phyloP scores from a whole-genome alignment of 92 coral and sea anemone species.

The Blastomussa wellsi region DNA sequence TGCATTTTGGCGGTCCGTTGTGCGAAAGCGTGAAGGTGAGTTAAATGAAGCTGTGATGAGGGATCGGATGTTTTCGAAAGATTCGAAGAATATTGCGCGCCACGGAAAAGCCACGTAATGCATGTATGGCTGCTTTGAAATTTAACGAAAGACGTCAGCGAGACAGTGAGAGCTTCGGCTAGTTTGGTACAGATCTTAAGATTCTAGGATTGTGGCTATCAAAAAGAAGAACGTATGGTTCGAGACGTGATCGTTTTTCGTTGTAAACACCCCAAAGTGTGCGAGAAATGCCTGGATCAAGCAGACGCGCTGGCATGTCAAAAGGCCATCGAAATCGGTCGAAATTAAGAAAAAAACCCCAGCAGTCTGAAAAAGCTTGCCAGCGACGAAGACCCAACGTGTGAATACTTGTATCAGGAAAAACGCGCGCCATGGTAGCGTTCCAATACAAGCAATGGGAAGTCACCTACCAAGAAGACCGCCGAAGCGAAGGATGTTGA shows the following conservation, averaged over 20 bases:
- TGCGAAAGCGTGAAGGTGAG: conserved; percentile 12
- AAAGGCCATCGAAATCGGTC: too few species aligned
- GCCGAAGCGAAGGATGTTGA: too few species aligned
- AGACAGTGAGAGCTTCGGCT: conserved; percentile 18
- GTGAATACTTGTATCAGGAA: too few species aligned
- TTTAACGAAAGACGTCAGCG: conserved; percentile 24
- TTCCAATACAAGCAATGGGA: too few species aligned
- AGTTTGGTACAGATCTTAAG: conserved; percentile 27
- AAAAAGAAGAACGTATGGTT: conserved; percentile 13
- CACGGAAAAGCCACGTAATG: conserved; percentile 36
- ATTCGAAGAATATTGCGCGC: conserved; percentile 37
- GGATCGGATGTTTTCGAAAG: conserved; percentile 34
- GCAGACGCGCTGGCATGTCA: conserved; percentile 6
- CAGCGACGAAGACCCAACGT: conserved; percentile 17
- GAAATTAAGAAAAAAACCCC: conserved; percentile 4
- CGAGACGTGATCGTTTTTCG: conserved; percentile 24
- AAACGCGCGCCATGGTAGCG: too few species aligned
- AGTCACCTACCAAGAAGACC: too few species aligned
- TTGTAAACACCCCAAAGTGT: conserved; percentile 28
- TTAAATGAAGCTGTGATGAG: conserved; percentile 17
- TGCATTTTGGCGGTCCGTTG: conserved; percentile 15
- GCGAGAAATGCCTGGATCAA: conserved; percentile 7
- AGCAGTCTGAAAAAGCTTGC: conserved; percentile 20
- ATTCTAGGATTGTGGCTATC: conserved; percentile 20
- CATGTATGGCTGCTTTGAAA: conserved; percentile 31